Base-by-base conservation (phyloP, 2,113 vertebrate genomes). In the Trogon melanurus region DNA sequence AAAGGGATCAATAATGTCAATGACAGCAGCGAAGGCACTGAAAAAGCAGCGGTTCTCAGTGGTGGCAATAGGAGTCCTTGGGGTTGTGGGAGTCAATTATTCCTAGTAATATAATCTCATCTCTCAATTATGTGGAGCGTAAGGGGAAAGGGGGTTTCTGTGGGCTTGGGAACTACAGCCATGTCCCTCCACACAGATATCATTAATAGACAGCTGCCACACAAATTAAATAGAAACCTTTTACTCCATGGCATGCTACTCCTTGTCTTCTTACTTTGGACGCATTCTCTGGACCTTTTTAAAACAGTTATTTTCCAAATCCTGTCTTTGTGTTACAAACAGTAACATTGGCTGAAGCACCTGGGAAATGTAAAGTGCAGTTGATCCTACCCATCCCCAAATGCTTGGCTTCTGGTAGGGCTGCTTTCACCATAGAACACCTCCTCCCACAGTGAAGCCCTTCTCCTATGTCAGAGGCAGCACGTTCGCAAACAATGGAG, bases 381-480 rank as follows among this genome's bases (percentile, higher is more conserved):
- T 61, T 91, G 70, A 89, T 69, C 71, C 44, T 60, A 45, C 21
- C 23, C 45, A 79, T 75, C 47, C 36, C 27, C 8, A 44, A 13
- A 79, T 2, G 7, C 2, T 4, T 1, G 0, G 3, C 23, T 92
- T 79, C 53, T 89, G 76, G 20, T 70, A 82, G 70, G 30, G 26
- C 67, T 44, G 20, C 36, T 92, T 89, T 92, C 15, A 3, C 57
- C 47, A 44, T 0, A 2, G 23, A 82, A 53, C 62, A 75, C 54
- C 41, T 82, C 50, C 25, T 76, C 26, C 80, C 2, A 0, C 4
- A 2, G 22, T 0, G 0, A 64, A 85, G n/a, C 12, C 25, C 13
- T 79, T 89, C 45, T 85, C 32, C 48, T 5, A 0, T 29, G 51
- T 73, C 79, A 91, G 45, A 81, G 34, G 30, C 69, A 84, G 9